Evolutionary conservation across 2,797 vertebrate genomes (phyloP).

Genomic region (Furcifer pardalis): DNA sequence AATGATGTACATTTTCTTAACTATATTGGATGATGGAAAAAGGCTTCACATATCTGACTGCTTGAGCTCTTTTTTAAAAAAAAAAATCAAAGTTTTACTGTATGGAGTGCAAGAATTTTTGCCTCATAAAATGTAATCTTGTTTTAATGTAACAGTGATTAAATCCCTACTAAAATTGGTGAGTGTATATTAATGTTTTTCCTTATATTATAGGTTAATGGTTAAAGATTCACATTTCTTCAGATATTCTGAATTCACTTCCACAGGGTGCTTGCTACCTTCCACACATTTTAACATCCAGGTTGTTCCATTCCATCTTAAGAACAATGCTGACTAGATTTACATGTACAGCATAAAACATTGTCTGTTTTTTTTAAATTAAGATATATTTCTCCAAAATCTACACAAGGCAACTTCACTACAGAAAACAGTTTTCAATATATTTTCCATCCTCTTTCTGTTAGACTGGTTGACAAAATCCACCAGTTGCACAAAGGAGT

Average conservation of each 20-base stretch:
- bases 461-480: no score
- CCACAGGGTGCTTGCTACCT: no score
- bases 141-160: constrained; percentile 37
- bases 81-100: background rate
- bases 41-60: background rate
- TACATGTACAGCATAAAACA: background rate
- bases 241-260: background rate
- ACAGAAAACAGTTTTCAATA: background rate
- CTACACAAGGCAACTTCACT: background rate
- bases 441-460: no score
- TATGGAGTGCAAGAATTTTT: background rate
- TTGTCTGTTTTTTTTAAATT: background rate
- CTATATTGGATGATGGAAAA: constrained; percentile 15
- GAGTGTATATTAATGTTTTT: background rate
- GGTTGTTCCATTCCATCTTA: background rate
- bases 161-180: background rate
- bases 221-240: constrained; percentile 9
- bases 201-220: background rate
- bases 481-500: no score
- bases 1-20: constrained; percentile 16
- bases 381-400: background rate
- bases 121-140: constrained; percentile 17
- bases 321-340: background rate
- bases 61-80: background rate
- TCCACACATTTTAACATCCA: background rate